A percentile compares a stretch with the other conserved stretches of the same genome.
Conservation (phyloP, 2,113 vertebrate genomes). For the Antechinus flavipes region DNA sequence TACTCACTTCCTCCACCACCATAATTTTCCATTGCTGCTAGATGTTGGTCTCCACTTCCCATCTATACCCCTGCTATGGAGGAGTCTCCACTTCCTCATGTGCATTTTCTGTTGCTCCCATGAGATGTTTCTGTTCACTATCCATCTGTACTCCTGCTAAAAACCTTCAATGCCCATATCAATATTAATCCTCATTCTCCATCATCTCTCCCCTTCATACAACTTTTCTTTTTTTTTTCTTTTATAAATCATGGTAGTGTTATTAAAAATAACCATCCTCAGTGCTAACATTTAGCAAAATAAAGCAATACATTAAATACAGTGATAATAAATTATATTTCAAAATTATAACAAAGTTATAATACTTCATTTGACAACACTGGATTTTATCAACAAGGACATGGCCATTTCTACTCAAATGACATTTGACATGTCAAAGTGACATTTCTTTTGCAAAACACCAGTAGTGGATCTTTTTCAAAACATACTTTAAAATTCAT, state of each 20-base stretch:
- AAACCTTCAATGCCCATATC: too few relatives aligned
- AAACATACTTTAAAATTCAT: neutral
- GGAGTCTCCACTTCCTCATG: too few relatives aligned
- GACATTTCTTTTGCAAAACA: slow-evolving; percentile 6
- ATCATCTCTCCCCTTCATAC: neutral
- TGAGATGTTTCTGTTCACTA: too few relatives aligned
- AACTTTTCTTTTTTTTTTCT: neutral
- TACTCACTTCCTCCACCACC: neutral
- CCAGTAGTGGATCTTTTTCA: neutral
- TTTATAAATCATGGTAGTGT: neutral
- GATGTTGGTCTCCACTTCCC: neutral
- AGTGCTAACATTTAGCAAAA: neutral
- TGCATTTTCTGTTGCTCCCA: too few relatives aligned
- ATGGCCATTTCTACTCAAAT: neutral
- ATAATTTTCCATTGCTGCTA: neutral
- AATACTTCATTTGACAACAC: neutral
- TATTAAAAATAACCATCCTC: neutral
- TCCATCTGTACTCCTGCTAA: too few relatives aligned
- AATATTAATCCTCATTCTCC: neutral
- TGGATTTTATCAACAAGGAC: neutral
- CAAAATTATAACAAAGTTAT: neutral
- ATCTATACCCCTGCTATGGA: too few relatives aligned
- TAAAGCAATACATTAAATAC: neutral
- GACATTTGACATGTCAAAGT: neutral
- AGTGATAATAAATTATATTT: neutral